A percentile compares a stretch with the other conserved stretches of the same genome.
phyloP scores from a whole-genome alignment of 1,140 invertebrate species.

The Drosophila pseudoobscura region DNA sequence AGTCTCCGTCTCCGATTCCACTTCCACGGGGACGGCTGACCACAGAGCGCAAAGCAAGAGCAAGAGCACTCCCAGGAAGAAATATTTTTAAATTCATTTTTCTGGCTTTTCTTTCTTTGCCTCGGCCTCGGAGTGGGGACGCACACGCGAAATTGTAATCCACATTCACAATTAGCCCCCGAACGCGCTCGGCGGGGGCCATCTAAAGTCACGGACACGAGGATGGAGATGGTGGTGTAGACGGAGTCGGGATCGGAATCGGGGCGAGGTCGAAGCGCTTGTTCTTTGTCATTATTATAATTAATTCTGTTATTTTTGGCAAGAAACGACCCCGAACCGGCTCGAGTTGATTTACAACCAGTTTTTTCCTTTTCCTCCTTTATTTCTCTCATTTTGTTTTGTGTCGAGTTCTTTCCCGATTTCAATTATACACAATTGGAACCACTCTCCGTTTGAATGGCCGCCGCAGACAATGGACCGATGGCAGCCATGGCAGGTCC shows the following conservation, averaged over 20 bases:
- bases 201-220: not conserved
- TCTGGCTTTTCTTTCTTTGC: constrained; percentile 10
- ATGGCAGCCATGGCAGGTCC: constrained; percentile 35
- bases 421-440: constrained; percentile 70
- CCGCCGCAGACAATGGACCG: constrained; percentile 47
- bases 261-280: constrained; percentile 16
- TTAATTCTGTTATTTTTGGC: constrained; percentile 57
- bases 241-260: not conserved
- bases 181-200: constrained; percentile 45
- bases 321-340: constrained; percentile 55
- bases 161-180: constrained; percentile 57
- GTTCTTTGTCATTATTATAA: constrained; percentile 66
- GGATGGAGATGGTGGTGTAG: constrained; percentile 2
- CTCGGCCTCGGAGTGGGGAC: constrained; percentile 19
- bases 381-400: constrained; percentile 11
- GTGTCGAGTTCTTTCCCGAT: constrained; percentile 10
- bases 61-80: constrained; percentile 12
- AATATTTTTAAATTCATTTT: constrained; percentile 49
- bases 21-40: not conserved
- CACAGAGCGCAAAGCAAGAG: constrained; percentile 9
- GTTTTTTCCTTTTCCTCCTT: constrained; percentile 31
- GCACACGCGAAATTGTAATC: constrained; percentile 73
- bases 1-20: constrained; percentile 12
- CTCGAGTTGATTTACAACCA: constrained; percentile 64
- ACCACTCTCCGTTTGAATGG: constrained; percentile 34